Conservation (phyloP, 2,797 vertebrate species). For the Pitangus sulphuratus region DNA sequence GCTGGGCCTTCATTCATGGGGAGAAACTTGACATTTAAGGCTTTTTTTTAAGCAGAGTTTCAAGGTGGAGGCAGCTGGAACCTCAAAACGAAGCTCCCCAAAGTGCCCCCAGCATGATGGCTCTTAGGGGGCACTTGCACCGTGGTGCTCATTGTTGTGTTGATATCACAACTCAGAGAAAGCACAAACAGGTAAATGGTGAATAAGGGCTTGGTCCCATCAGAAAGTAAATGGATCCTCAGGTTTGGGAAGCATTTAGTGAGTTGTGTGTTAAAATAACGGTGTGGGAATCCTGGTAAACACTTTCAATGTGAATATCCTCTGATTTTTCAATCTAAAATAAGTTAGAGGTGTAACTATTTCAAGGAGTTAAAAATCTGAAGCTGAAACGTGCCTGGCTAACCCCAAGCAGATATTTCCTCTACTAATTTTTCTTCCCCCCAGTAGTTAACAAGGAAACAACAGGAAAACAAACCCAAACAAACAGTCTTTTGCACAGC, state of each 20-base stretch:
- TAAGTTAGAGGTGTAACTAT: background rate
- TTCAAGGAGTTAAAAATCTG: background rate
- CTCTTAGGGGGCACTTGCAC: rapidly evolving
- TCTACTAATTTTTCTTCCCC: background rate
- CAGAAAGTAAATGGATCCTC: background rate
- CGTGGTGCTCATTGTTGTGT: rapidly evolving
- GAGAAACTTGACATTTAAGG: background rate
- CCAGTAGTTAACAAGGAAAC: constrained; percentile 1
- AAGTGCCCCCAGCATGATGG: background rate
- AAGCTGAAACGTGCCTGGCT: background rate
- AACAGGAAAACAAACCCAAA: background rate
- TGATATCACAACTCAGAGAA: background rate
- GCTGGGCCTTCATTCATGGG: background rate
- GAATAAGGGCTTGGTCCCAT: background rate
- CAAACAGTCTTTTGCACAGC: background rate
- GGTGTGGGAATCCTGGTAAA: background rate
- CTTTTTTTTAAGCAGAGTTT: background rate
- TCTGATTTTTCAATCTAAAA: background rate
- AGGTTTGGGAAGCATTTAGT: background rate
- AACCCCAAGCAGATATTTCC: background rate
- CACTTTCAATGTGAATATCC: background rate
- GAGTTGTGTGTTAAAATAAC: background rate
- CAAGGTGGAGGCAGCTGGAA: background rate
- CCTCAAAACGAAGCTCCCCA: background rate
- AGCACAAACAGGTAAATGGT: background rate